Percentiles rank a stretch among this genome's conserved stretches.
Conservation (phyloP, 2,888 invertebrate genomes). For the Disparrhopalites patrizii region DNA sequence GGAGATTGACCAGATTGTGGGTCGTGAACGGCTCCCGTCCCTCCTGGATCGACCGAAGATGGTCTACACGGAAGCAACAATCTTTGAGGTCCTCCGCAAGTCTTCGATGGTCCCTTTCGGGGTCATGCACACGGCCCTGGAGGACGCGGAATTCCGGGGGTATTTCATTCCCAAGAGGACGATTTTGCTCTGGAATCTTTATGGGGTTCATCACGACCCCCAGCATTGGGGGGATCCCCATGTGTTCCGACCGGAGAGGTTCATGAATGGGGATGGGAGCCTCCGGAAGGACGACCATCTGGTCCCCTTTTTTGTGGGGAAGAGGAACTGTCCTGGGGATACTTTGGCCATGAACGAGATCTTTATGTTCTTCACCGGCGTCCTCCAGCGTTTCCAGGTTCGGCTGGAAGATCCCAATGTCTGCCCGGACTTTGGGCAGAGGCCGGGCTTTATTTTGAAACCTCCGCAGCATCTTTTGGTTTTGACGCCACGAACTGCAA, state of each 20-base stretch:
- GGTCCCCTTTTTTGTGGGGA: slow-evolving; percentile 42
- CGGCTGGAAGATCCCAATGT: neutral
- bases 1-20: slow-evolving; percentile 49
- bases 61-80: slow-evolving; percentile 41
- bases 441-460: slow-evolving; percentile 6
- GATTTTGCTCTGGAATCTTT: slow-evolving; percentile 42
- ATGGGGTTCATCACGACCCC: slow-evolving; percentile 39
- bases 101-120: slow-evolving; percentile 43
- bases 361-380: slow-evolving; percentile 30
- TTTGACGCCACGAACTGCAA: slow-evolving; percentile 7
- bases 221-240: slow-evolving; percentile 39
- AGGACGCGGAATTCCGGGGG: slow-evolving; percentile 28
- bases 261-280: slow-evolving; percentile 32
- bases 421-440: neutral
- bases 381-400: neutral
- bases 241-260: slow-evolving; percentile 23
- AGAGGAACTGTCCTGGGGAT: slow-evolving; percentile 46
- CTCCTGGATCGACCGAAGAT: slow-evolving; percentile 20
- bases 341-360: slow-evolving; percentile 43
- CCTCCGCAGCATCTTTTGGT: neutral
- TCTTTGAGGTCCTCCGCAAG: slow-evolving; percentile 41
- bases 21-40: slow-evolving; percentile 27
- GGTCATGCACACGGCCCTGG: slow-evolving; percentile 45
- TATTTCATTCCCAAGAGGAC: slow-evolving; percentile 42
- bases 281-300: slow-evolving; percentile 45